These are phyloP conservation scores for Aquatica leii DNA, from an alignment of 2,888 invertebrate species.

Conservation along the genomic window DNA sequence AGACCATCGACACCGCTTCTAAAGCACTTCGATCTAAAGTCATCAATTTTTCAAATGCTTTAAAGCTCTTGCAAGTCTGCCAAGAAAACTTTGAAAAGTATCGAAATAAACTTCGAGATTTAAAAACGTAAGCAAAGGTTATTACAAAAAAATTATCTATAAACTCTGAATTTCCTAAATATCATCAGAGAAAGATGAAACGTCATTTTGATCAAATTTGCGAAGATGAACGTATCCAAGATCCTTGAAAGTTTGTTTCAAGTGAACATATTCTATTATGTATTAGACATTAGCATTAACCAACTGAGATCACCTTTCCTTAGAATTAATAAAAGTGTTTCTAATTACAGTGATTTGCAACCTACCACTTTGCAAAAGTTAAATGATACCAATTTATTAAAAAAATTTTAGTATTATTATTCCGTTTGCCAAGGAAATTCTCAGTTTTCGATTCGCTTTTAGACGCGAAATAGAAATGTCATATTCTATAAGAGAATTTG, in stretches of 20 bases:
- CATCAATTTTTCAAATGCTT: no score
- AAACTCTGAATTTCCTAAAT: slow-evolving; percentile 29
- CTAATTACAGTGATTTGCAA: no score
- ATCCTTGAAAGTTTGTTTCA: slow-evolving; percentile 27
- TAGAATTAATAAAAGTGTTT: no score
- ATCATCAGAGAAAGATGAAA: slow-evolving; percentile 31
- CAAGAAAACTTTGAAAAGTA: background rate
- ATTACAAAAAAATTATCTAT: slow-evolving; percentile 23
- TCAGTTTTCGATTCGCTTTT: no score
- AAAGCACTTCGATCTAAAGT: slow-evolving; percentile 1
- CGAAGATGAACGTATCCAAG: slow-evolving; percentile 34
- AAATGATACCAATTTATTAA: no score
- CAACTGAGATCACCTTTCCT: slow-evolving; percentile 38
- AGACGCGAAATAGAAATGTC: no score
- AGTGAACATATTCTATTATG: slow-evolving; percentile 26
- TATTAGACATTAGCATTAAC: slow-evolving; percentile 39
- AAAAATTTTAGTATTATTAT: no score
- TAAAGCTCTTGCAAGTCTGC: background rate
- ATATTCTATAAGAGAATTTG: no score
- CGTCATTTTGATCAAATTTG: slow-evolving; percentile 38
- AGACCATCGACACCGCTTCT: no score
- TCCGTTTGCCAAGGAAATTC: no score
- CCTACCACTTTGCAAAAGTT: no score
- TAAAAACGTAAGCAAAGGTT: slow-evolving; percentile 16
- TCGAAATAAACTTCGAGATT: background rate